Base-by-base conservation (phyloP, 2,888 invertebrate genomes). In the Steinernema carpocapsae region DNA sequence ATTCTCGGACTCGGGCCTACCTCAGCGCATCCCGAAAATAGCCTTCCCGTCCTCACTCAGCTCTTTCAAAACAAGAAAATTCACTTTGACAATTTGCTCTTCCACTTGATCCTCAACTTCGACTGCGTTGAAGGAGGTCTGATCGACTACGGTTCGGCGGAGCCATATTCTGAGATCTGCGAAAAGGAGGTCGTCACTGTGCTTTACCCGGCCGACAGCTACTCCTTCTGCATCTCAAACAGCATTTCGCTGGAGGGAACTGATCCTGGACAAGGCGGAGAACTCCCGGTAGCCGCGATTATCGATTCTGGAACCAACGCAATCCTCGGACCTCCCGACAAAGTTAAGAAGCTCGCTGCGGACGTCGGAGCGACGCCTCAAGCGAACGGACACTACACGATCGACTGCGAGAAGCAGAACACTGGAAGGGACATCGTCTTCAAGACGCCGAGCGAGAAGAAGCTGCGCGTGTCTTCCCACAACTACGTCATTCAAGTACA, bases 81-180 rank as follows among this genome's bases (percentile, higher is more conserved):
- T 48, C 48, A 4, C n/a, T 48, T 48, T 14, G 48, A 48, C n/a
- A 3, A 48, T 14, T 4, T 4, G 17, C 3, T 19, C 3, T 48
- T 48, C 17, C 48, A 48, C 48, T n/a, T 48, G n/a, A 4, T n/a
- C 48, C 48, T 48, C 6, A 14, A 48, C 7, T 48, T 7, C 48
- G 48, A 7, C 6, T 48, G 48, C 48, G 48, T 7, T 14, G 48
- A 14, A 48, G 10, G 37, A 6, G 48, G 48, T 2, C 17, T 2
- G 19, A 48, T 48, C 17, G 48, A 48, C n/a, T 48, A 48, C 48
- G 48, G 48, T 19, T n/a, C 48, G n/a, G 48, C 48, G 6, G 48
- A 48, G 19, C 48, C 48, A 17, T 2, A 48, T 19, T 14, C 14
- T 4, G 48, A 48, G 17, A 4, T 48, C 4, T 48, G 48, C 19